phyloP scores from a whole-genome alignment of 37 sponge, comb jelly and placozoan genomes.

The Chondrilla cf. caribensis region DNA sequence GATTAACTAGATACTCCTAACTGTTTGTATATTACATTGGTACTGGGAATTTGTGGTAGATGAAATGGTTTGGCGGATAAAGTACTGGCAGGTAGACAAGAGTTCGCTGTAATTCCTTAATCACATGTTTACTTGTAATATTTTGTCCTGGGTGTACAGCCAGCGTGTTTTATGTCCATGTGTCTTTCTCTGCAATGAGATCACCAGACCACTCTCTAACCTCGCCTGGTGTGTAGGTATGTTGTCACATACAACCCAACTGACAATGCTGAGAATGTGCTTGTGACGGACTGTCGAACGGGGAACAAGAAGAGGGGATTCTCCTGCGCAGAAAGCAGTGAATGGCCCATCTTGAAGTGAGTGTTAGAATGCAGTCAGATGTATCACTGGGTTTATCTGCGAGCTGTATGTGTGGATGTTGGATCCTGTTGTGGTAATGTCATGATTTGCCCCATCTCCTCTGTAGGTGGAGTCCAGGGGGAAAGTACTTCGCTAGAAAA shows the following conservation, averaged over 20 bases:
- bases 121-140: too few species aligned
- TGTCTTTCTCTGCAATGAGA: too few species aligned
- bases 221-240: constrained; percentile 35
- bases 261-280: constrained; percentile 50
- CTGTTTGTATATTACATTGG: too few species aligned
- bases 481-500: constrained; percentile 79
- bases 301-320: constrained; percentile 77
- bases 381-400: background rate
- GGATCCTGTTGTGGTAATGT: background rate
- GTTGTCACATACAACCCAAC: constrained; percentile 35
- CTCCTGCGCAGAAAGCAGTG: constrained; percentile 38
- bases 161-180: too few species aligned
- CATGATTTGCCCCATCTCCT: background rate
- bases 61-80: too few species aligned
- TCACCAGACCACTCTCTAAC: too few species aligned
- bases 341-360: constrained; percentile 97
- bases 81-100: too few species aligned
- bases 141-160: too few species aligned
- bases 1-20: too few species aligned
- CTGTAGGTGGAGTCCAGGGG: constrained; percentile 89
- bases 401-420: background rate
- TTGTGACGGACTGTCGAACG: constrained; percentile 85
- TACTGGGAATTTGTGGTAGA: too few species aligned
- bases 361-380: background rate
- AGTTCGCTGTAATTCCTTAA: too few species aligned